Percentiles rank a stretch among this genome's conserved stretches.
These are phyloP conservation scores for Agonopterix alstromeriana DNA, from an alignment of 2,888 invertebrate genomes.

Conservation along the genomic window DNA sequence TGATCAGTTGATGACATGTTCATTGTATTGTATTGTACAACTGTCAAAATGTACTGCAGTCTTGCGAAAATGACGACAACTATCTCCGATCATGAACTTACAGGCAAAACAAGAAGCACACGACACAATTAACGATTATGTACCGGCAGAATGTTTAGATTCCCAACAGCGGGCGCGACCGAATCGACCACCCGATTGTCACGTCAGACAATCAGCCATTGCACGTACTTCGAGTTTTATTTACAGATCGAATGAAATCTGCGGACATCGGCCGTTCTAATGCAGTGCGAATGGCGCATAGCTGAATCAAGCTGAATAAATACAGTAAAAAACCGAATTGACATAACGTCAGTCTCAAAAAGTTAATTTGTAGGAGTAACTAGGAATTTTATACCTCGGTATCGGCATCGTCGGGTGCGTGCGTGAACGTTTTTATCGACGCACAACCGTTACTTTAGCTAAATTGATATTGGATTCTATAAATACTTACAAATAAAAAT, in stretches of 20 bases:
- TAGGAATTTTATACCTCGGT: constrained; percentile 44
- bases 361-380: constrained; percentile 33
- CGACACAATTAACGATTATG: constrained; percentile 40
- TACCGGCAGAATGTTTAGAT: constrained; percentile 42
- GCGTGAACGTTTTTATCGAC: constrained; percentile 40
- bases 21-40: not conserved
- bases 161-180: constrained; percentile 19
- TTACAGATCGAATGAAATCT: constrained; percentile 50
- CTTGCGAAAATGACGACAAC: constrained; percentile 17
- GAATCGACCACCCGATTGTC: constrained; percentile 23
- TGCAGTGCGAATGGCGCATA: constrained; percentile 72
- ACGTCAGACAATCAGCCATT: constrained; percentile 36
- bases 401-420: constrained; percentile 35
- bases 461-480: constrained; percentile 68
- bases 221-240: constrained; percentile 42
- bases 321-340: constrained; percentile 67
- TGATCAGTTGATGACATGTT: constrained; percentile 23
- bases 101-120: constrained; percentile 40
- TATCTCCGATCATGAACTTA: constrained; percentile 29
- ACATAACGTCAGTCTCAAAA: constrained; percentile 62
- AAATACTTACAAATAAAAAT: constrained; percentile 78
- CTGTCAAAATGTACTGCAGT: constrained; percentile 20
- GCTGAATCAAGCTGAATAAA: constrained; percentile 68
- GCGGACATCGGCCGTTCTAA: constrained; percentile 55
- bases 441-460: constrained; percentile 48